Evolutionary conservation across 2,797 vertebrate species (phyloP).

Genomic region (Ambastaia sidthimunki): DNA sequence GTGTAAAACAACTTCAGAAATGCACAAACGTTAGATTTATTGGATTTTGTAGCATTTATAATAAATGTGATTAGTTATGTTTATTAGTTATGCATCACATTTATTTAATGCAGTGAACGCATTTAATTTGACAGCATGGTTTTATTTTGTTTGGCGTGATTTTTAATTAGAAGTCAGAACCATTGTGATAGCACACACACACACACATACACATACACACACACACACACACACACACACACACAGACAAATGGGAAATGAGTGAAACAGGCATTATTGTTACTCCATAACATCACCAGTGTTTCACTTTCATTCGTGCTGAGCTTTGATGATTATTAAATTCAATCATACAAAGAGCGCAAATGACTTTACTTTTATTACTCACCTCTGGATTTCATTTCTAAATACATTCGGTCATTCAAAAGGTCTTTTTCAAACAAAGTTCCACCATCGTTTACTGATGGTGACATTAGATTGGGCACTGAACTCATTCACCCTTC

Average conservation of each 20-base stretch:
- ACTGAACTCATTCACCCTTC: background rate
- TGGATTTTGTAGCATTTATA: background rate
- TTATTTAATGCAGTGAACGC: background rate
- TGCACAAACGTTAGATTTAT: background rate
- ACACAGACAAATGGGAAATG: background rate
- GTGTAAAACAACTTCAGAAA: background rate
- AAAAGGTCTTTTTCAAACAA: background rate
- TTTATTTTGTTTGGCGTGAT: background rate
- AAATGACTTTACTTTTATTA: constrained; percentile 1
- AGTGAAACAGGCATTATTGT: background rate
- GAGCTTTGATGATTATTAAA: background rate
- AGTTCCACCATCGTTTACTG: background rate
- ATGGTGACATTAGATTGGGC: background rate
- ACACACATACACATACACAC: background rate
- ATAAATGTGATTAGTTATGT: background rate
- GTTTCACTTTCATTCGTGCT: background rate
- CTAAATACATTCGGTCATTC: background rate
- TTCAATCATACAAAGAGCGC: background rate
- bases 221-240: background rate
- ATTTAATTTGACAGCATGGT: constrained; percentile 8
- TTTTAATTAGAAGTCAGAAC: background rate
- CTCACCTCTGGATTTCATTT: background rate
- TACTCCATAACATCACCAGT: background rate
- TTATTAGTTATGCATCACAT: background rate
- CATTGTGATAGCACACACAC: background rate